These are phyloP conservation scores for Pseudomyrmex dendroicus DNA, from an alignment of 1,140 invertebrate genomes.

Conservation along the genomic window DNA sequence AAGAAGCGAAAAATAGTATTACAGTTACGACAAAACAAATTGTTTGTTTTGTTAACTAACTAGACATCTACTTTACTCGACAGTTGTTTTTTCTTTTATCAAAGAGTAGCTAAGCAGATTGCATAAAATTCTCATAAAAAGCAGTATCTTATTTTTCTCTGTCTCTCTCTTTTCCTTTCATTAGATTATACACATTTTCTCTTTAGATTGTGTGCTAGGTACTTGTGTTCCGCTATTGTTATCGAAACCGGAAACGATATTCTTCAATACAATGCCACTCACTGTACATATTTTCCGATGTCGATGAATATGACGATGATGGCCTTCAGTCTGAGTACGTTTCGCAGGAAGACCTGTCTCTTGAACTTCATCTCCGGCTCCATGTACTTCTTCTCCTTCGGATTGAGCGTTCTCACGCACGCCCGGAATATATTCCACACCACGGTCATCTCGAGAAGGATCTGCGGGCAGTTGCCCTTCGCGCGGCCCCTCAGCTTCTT, in stretches of 20 bases:
- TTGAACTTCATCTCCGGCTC: slow-evolving; percentile 98
- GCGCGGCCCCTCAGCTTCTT: slow-evolving; percentile 95
- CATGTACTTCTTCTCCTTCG: slow-evolving; percentile 98
- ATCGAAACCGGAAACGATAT: background rate
- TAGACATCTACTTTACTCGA: too few species aligned
- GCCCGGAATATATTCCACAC: slow-evolving; percentile 97
- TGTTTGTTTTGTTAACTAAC: too few species aligned
- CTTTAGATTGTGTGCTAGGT: too few species aligned
- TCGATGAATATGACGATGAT: slow-evolving; percentile 96
- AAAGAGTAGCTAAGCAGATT: too few species aligned
- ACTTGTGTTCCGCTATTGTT: background rate
- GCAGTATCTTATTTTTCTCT: too few species aligned
- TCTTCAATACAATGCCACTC: slow-evolving; percentile 81
- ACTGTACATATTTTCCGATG: slow-evolving; percentile 96
- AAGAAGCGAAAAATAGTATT: slow-evolving; percentile 24
- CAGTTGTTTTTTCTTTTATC: too few species aligned
- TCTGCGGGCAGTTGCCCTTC: slow-evolving; percentile 96
- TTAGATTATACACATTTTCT: background rate
- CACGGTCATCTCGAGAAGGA: slow-evolving; percentile 96
- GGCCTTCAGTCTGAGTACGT: slow-evolving; percentile 96
- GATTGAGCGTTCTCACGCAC: slow-evolving; percentile 96
- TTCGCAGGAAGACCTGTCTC: slow-evolving; percentile 95
- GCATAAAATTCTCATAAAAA: too few species aligned
- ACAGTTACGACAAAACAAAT: background rate
- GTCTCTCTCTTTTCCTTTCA: too few species aligned